Evolutionary conservation across 1,140 invertebrate genomes (phyloP), one percentile per base, ranked within the genome.

Genomic region (Arctopsyche grandis): DNA sequence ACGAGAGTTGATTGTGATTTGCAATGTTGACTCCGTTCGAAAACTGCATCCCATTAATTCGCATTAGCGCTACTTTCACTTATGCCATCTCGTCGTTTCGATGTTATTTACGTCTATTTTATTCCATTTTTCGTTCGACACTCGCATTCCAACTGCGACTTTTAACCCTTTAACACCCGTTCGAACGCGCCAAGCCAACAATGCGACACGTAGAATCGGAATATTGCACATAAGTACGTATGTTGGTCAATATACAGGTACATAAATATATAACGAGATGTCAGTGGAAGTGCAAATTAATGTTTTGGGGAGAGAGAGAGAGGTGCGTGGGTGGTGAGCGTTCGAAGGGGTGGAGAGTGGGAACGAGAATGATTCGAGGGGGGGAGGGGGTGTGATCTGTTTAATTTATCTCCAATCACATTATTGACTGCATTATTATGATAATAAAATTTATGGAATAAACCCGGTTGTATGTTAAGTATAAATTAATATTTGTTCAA

Each of bases 401-500:
- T 76, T 76, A 76, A 76, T 76, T 76, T 44, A 76, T 76, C 74
- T 24, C 56, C 56, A 76, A 76, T 76, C 74, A 63, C 74, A 76
- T 76, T 76, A 76, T 76, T 76, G 74, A 76, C 74, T 76, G 52
- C 52, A 76, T 76, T 76, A 76, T 76, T 76, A 76, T 76, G 74
- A 48, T 76, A 76, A 76, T 76, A 76, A 7, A 76, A 76, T 76
- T 76, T 76, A 76, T 76, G 24, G 5, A 76, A 75, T 56, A 60
- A 75, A 56, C 43, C 7, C 48, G 14, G 26, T 63, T 0, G 46
- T 1, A 63, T 63, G 74, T 63, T 63, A 19, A 63, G 56, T 76
- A 63, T 63, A 46, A 60, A 63, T 76, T 76, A 66, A 44, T 74
- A 74, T 58, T 52, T 21, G 16, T 26, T 29, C 14, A 38, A 1